Evolutionary conservation across 2,888 invertebrate genomes (phyloP).

Genomic region (Patella depressa): DNA sequence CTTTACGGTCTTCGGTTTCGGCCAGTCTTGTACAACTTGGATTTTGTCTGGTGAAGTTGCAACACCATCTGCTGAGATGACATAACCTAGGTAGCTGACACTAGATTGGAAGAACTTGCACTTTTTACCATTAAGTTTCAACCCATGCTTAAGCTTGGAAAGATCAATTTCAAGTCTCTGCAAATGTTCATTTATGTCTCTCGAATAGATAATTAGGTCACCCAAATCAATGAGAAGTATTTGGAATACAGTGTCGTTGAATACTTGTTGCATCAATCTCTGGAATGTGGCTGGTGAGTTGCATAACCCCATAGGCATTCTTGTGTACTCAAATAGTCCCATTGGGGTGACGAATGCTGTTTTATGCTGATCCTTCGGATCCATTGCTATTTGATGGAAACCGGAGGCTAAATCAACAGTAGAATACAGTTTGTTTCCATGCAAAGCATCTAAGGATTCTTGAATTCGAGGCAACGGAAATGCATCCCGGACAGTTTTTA

Average conservation of each 20-base stretch:
- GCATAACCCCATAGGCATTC: constrained; percentile 23
- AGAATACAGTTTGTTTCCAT: constrained; percentile 25
- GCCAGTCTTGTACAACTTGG: neutral
- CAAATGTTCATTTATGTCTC: constrained; percentile 26
- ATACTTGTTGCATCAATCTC: constrained; percentile 31
- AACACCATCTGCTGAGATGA: constrained; percentile 29
- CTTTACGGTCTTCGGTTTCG: constrained; percentile 19
- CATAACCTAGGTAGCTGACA: constrained; percentile 36
- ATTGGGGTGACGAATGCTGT: constrained; percentile 33
- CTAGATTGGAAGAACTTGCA: constrained; percentile 33
- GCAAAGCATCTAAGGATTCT: constrained; percentile 39
- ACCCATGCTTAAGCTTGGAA: neutral
- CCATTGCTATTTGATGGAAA: constrained; percentile 32
- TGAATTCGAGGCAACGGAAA: constrained; percentile 35
- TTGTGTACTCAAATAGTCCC: constrained; percentile 30
- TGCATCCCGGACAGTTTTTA: constrained; percentile 34
- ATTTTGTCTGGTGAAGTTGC: neutral
- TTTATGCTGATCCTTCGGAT: constrained; percentile 31
- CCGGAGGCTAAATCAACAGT: constrained; percentile 35
- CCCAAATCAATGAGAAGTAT: constrained; percentile 19
- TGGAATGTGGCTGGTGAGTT: constrained; percentile 26
- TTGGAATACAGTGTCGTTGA: constrained; percentile 24
- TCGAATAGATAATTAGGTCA: constrained; percentile 28
- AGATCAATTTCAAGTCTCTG: neutral
- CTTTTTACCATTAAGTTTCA: constrained; percentile 32